A percentile compares a stretch with the other conserved stretches of the same genome.
Evolutionary conservation across 35 echinoderm and acorn worm genomes (phyloP).

Genomic region (Heliocidaris tuberculata): DNA sequence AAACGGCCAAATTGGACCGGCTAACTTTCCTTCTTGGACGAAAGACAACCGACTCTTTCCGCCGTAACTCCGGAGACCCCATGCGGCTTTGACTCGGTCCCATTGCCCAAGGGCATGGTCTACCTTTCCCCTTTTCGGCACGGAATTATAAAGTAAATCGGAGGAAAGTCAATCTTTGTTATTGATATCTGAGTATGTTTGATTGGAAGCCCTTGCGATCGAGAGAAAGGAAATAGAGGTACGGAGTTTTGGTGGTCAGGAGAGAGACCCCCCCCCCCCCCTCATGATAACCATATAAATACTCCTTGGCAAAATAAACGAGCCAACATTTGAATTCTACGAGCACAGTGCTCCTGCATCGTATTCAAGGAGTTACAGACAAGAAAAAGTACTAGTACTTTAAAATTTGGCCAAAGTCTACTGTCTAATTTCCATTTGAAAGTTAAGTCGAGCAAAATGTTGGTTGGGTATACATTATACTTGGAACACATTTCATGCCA

Average conservation of each 20-base stretch:
- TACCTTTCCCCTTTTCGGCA: neutral
- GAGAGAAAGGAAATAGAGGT: neutral
- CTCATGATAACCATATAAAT: neutral
- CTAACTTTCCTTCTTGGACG: neutral
- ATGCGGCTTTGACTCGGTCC: neutral
- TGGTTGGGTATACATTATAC: too few species aligned
- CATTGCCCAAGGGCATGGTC: neutral
- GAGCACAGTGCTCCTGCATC: neutral
- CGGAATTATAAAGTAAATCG: neutral
- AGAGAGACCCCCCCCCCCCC: neutral
- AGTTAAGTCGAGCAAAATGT: too few species aligned
- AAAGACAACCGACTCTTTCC: slow-evolving; percentile 23
- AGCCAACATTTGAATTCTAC: too few species aligned
- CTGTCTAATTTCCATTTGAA: too few species aligned
- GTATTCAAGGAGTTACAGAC: too few species aligned
- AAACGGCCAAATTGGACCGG: slow-evolving; percentile 7
- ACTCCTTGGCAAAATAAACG: neutral
- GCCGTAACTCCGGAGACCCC: slow-evolving; percentile 24
- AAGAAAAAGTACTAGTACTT: too few species aligned
- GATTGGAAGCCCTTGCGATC: neutral
- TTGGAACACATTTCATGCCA: too few species aligned
- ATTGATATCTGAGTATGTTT: neutral
- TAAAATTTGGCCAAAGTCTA: too few species aligned
- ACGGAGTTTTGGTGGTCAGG: neutral
- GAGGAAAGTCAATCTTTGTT: slow-evolving; percentile 11